Base-by-base conservation (phyloP, 2,113 vertebrate species). In the Sarotherodon lohbergeri region DNA sequence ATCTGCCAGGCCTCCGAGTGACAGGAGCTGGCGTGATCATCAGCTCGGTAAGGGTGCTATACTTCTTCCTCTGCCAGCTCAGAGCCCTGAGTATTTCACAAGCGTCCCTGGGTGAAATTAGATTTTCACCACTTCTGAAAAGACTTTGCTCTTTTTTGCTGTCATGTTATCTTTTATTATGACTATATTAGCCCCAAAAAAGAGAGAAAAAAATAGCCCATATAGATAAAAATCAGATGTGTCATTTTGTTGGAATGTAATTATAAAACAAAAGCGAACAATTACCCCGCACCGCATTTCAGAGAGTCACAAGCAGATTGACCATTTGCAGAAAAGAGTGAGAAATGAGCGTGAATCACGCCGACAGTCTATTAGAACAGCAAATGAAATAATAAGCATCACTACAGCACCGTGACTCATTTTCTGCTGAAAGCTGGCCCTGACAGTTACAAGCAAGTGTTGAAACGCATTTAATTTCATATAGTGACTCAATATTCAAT, bases 91-190 rank as follows among this genome's bases (percentile, higher is more conserved):
- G 90, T 91, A 82, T 88, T 92, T 90, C 82, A 81, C 82, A 86
- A 81, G 59, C 27, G 4, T 93, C 57, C 48, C 90, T 68, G 87
- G 68, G 55, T 94, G 85, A 95, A 93, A 95, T 94, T 68, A 86
- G 88, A 94, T 95, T 94, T 93, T 86, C 43, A 54, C 19, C 86
- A 93, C 89, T 89, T 94, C 89, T 88, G 66, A 91, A 92, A 90
- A 78, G 54, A 84, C 86, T 90, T 89, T 87, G 71, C 66, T 89
- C 81, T 91, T 12, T 68, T 82, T 86, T 59, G 19, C 83, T 73
- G 86, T 90, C 68, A 32, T 32, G 43, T 29, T 89, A 86, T 90
- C 56, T 16, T 14, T 17, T 32, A 80, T 83, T 43, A 39, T 48
- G 68, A 27, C 14, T n/a, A 48, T 32, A 54, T 54, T 76, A 83